Evolutionary conservation across 2,113 vertebrate species (phyloP).

Genomic region (Lasiurus borealis): DNA sequence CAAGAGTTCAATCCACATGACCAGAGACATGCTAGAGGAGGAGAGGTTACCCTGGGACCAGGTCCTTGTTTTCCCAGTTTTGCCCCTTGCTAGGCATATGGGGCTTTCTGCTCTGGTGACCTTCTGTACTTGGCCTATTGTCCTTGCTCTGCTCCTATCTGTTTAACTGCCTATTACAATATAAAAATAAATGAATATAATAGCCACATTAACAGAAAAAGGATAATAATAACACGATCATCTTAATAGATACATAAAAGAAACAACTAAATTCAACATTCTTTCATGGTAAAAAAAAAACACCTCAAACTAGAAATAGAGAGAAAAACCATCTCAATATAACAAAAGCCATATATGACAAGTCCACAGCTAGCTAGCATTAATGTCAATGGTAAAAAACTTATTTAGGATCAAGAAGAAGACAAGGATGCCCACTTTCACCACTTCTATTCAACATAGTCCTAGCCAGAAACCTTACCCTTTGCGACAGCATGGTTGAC

Average conservation of each 20-base stretch:
- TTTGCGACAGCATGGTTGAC: background rate
- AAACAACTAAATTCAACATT: background rate
- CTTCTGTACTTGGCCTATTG: background rate
- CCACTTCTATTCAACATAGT: background rate
- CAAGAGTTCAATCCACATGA: background rate
- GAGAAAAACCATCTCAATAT: background rate
- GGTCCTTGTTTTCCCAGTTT: background rate
- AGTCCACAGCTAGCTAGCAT: background rate
- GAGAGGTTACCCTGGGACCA: background rate
- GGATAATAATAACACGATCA: background rate
- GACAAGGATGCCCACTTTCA: background rate
- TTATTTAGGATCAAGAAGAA: background rate
- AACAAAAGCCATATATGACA: background rate
- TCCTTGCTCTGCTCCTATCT: background rate
- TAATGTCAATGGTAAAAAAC: background rate
- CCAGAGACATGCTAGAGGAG: background rate
- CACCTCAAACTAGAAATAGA: background rate
- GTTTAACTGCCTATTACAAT: background rate
- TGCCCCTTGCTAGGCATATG: background rate
- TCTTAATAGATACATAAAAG: background rate
- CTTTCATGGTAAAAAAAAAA: background rate
- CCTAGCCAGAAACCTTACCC: background rate
- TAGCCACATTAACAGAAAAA: background rate
- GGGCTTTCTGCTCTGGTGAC: background rate
- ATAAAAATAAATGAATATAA: background rate